Conservation (phyloP, 2,888 invertebrate species). For the Julus scanicus region DNA sequence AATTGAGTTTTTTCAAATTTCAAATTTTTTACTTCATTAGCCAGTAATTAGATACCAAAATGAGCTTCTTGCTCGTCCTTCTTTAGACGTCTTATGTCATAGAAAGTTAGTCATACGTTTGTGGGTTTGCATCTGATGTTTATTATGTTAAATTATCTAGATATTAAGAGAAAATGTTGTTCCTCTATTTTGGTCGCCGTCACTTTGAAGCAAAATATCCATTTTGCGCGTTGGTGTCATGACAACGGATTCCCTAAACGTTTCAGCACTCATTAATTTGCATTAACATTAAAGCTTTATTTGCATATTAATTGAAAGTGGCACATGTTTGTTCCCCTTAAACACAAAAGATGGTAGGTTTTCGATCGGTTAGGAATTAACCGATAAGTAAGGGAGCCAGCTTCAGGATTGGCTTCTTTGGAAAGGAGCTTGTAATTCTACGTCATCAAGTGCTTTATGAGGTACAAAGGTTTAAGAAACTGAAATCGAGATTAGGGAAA, state of each 20-base stretch:
- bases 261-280: slow-evolving; percentile 49
- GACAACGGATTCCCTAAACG: slow-evolving; percentile 49
- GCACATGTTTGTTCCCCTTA: slow-evolving; percentile 44
- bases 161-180: background rate
- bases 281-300: slow-evolving; percentile 47
- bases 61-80: background rate
- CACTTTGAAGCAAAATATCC: background rate
- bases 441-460: background rate
- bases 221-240: background rate
- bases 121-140: background rate
- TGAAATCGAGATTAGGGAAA: background rate
- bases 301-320: slow-evolving; percentile 48
- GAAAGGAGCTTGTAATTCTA: background rate
- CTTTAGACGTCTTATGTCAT: background rate
- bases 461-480: background rate
- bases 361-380: slow-evolving; percentile 19
- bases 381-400: background rate
- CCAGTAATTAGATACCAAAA: background rate
- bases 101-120: background rate
- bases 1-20: background rate
- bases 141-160: background rate
- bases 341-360: background rate
- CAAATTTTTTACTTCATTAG: slow-evolving; percentile 11
- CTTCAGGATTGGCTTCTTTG: background rate
- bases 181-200: background rate